Conservation (phyloP, 2,113 vertebrate species). For the Tauraco erythrolophus region DNA sequence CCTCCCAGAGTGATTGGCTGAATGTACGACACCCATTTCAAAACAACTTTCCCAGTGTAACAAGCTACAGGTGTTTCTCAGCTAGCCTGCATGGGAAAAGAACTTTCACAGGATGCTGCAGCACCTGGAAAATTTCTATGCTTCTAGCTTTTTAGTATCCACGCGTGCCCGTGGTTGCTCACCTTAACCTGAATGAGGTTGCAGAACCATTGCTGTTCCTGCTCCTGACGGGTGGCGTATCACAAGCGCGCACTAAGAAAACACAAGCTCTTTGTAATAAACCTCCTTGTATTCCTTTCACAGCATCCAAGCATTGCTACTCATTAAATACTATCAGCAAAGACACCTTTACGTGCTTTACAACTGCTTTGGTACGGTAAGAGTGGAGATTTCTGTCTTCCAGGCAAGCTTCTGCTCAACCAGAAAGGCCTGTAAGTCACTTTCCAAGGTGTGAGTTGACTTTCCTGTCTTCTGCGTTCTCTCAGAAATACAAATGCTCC, state of each 20-base stretch:
- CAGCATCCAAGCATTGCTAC: not conserved
- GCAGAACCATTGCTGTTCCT: not conserved
- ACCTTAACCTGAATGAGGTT: not conserved
- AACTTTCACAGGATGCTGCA: too few relatives aligned
- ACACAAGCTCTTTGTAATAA: not conserved
- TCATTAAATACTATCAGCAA: not conserved
- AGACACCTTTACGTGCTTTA: not conserved
- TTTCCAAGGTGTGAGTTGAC: not conserved
- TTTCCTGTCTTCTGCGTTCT: not conserved
- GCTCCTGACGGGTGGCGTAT: not conserved
- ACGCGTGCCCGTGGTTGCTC: accelerated
- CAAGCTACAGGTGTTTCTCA: too few relatives aligned
- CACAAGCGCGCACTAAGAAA: not conserved
- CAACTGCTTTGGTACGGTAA: not conserved
- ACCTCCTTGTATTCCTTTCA: not conserved
- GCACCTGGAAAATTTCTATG: too few relatives aligned
- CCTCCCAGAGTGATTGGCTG: too few relatives aligned
- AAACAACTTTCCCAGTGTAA: too few relatives aligned
- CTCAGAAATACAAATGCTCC: not conserved
- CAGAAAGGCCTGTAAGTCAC: not conserved
- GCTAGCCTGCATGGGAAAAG: too few relatives aligned
- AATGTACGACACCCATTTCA: too few relatives aligned
- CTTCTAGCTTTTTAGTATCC: too few relatives aligned
- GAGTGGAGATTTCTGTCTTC: not conserved
- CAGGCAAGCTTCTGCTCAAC: not conserved